Conservation (phyloP, 1,140 invertebrate genomes). For the Danaus melanippus region DNA sequence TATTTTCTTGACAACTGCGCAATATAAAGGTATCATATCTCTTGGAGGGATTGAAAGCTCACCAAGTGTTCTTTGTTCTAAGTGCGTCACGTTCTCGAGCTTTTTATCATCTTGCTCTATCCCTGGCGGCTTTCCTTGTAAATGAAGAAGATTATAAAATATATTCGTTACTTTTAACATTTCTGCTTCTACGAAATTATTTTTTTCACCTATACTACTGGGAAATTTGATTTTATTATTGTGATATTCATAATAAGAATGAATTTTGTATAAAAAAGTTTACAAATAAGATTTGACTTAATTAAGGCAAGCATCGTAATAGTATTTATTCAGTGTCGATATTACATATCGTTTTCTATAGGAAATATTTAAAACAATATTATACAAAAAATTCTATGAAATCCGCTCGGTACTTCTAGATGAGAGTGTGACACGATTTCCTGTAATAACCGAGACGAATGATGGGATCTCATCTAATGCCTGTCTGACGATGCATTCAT, state of each 20-base stretch:
- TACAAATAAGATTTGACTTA: no score
- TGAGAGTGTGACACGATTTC: conserved; percentile 41
- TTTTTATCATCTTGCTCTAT: conserved; percentile 48
- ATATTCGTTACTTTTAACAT: no score
- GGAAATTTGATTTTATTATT: no score
- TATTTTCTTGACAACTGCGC: conserved; percentile 17
- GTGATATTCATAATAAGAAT: no score
- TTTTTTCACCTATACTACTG: no score
- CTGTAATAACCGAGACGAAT: conserved; percentile 33
- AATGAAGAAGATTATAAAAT: conserved; percentile 27
- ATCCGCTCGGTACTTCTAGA: conserved; percentile 20
- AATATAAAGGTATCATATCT: conserved; percentile 28
- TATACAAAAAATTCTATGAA: conserved; percentile 33
- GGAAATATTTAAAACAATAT: no score
- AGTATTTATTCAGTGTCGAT: no score
- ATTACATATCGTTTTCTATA: no score
- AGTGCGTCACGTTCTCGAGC: conserved; percentile 50
- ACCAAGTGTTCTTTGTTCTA: conserved; percentile 52
- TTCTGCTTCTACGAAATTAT: no score
- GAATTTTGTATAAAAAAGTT: no score
- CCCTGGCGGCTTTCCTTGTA: conserved; percentile 28
- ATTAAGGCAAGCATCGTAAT: no score
- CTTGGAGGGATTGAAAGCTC: conserved; percentile 34
- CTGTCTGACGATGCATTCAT: conserved; percentile 20
- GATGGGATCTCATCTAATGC: conserved; percentile 24